Conservation (phyloP, 2,888 invertebrate genomes). For the Stenotaenia linearis region DNA sequence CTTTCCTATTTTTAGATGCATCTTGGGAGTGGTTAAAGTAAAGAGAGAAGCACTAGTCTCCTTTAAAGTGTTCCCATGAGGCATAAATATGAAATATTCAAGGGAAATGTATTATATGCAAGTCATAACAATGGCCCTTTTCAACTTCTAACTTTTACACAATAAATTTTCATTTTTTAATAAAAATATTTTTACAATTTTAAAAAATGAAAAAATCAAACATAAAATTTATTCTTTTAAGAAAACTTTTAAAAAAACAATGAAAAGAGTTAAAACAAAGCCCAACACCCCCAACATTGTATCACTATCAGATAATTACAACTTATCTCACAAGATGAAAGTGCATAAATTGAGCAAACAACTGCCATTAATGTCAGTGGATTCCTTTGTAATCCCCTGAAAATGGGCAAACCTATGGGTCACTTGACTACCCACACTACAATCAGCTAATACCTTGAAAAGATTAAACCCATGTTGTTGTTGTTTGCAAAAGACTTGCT, state of each 20-base stretch:
- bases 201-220: neutral
- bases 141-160: neutral
- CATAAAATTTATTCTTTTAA: neutral
- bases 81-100: neutral
- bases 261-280: neutral
- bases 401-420: neutral
- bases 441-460: constrained; percentile 8
- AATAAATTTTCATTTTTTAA: neutral
- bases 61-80: neutral
- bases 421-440: neutral
- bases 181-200: neutral
- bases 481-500: neutral
- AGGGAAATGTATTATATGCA: neutral
- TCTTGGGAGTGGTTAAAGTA: neutral
- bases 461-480: constrained; percentile 8
- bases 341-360: neutral
- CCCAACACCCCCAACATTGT: neutral
- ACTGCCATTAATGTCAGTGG: neutral
- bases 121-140: neutral
- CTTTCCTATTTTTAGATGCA: neutral
- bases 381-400: neutral
- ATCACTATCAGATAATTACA: neutral
- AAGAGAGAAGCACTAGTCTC: neutral
- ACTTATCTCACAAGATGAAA: neutral
- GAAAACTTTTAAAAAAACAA: neutral